Base-by-base conservation (phyloP, 2,888 invertebrate genomes). In the Drosophila recens region DNA sequence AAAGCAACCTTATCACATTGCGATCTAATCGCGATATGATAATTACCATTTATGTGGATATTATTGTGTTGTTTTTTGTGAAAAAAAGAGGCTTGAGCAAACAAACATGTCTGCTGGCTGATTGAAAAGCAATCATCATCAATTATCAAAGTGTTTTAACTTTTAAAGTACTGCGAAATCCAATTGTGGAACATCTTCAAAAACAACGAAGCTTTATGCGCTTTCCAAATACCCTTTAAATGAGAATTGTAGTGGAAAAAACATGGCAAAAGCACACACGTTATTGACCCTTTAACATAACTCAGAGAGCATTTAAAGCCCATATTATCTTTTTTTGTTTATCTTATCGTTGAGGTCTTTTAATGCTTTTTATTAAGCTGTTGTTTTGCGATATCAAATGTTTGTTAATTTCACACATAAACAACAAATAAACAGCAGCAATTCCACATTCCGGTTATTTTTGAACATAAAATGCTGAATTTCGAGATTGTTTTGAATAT, bases 41-140 rank as follows among this genome's bases (percentile, higher is more conserved):
- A 77, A 80, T 79, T 77, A 66, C 15, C 46, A 61, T 68, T 61
- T 46, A 36, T 53, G 20, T 72, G 59, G 52, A 48, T 42, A 62
- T 53, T 46, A 51, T 27, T 13, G 23, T 8, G 23, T 13, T 45
- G 43, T 45, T 42, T 17, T 17, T 5, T 23, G 13, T 45, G 13
- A 1, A 13, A 30, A 38, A 38, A 38, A n/a, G n/a, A 38, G 38
- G 2, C 10, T 11, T 34, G 13, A 42, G 56, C 27, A 42, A 69
- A 34, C 42, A 56, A 56, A 67, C 10, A 38, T 23, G 42, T 30
- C 34, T 30, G 38, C 36, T 11, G 42, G 56, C 54, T 34, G 66
- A 69, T 69, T 69, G 71, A 68, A 70, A 45, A 36, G 54, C 68
- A 79, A 85, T 85, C 79, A 85, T 85, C 72, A 79, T 71, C 79